Evolutionary conservation across 30 jellyfish, hydroid and myxozoan species (phyloP), one percentile per base, ranked within the genome.

Genomic region (Cassiopea xamachana): DNA sequence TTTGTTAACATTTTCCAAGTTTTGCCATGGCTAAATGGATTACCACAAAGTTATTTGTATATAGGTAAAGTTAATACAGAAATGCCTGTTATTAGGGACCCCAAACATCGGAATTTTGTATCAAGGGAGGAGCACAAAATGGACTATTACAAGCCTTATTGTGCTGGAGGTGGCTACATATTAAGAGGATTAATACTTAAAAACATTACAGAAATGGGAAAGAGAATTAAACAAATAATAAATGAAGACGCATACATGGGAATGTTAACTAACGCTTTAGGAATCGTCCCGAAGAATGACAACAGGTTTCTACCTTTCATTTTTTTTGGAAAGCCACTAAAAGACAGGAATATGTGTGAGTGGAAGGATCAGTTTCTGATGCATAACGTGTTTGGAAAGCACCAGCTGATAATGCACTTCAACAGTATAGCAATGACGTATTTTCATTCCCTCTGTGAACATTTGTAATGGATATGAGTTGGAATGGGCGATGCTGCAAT

Each of bases 221-320:
- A 89, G 76, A 73, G 77, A 50, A 96, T 96, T 2, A 92, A 85
- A 61, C 98, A 92, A 61, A 96, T 96, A 46, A 96, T 92, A 10
- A 96, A 96, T 77, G 99, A 96, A 81, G 99, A 96, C 86, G 99
- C 99, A 13, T 96, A 96, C 84, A 82, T 96, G 88, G 99, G 99
- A 72, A 92, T 96, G 98, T 82, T 96, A 44, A 83, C 97, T 13
- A 88, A 96, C 51, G 94, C 99, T 27, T 72, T 96, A 50, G 83
- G 89, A 12, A 88, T 92, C 27, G 44, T 27, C 1, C 99, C 99
- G 39, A 68, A 71, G 18, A 87, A 96, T 64, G 99, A 96, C 4
- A 97, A 96, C 82, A 82, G 99, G 87, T 92, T 96, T 85, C 88
- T 96, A 18, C 99, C 99, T 44, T 96, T 72, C 83, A 95, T 95